These are phyloP conservation scores for Ericerus pela DNA, from an alignment of 1,140 invertebrate species.

Conservation along the genomic window DNA sequence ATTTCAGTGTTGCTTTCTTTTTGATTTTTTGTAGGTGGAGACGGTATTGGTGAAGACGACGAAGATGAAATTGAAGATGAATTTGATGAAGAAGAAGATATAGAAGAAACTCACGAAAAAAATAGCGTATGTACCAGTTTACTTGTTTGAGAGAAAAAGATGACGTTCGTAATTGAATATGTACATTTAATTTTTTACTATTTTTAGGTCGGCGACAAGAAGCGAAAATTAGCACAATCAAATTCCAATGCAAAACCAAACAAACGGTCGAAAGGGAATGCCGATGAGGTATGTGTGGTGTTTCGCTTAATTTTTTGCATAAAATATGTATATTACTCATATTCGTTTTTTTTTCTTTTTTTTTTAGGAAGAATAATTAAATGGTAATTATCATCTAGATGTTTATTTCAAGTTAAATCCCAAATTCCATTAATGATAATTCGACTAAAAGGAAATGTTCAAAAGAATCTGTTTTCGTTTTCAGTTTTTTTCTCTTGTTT, in stretches of 20 bases:
- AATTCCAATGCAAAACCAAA: conserved; percentile 21
- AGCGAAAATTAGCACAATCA: conserved; percentile 23
- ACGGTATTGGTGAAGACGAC: conserved; percentile 56
- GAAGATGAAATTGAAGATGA: conserved; percentile 46
- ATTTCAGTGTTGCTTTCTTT: background rate
- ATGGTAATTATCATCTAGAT: no score
- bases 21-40: conserved; percentile 28
- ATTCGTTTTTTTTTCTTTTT: background rate
- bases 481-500: no score
- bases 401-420: no score
- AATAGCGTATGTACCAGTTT: conserved; percentile 24
- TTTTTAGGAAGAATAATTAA: conserved; percentile 8
- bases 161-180: background rate
- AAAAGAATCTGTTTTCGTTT: no score
- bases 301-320: background rate
- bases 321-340: background rate
- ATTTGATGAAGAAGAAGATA: conserved; percentile 50
- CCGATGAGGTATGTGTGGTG: conserved; percentile 15
- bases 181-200: background rate
- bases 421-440: no score
- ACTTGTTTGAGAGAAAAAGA: background rate
- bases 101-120: conserved; percentile 38
- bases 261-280: conserved; percentile 21
- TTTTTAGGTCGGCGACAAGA: conserved; percentile 25
- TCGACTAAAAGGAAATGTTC: no score